A percentile compares a stretch with the other conserved stretches of the same genome.
These are phyloP conservation scores for Drosophila navojoa DNA, from an alignment of 1,140 invertebrate genomes.

Conservation along the genomic window DNA sequence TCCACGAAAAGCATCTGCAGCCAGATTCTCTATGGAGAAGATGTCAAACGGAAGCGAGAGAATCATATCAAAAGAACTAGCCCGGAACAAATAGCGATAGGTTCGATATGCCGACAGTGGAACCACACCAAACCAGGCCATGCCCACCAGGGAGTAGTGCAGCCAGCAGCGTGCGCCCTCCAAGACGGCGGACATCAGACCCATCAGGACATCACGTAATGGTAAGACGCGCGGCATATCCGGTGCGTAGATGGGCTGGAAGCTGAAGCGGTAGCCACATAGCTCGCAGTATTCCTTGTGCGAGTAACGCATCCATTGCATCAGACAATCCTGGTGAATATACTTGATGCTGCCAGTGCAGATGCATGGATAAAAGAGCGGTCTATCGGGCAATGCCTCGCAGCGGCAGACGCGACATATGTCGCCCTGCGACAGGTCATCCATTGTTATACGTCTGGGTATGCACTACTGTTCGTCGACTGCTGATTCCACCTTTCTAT, in stretches of 20 bases:
- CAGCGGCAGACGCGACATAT: slow-evolving; percentile 98
- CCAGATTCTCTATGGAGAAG: slow-evolving; percentile 95
- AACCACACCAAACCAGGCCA: slow-evolving; percentile 98
- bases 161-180: slow-evolving; percentile 98
- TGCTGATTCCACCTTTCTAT: slow-evolving; percentile 32
- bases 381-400: slow-evolving; percentile 91
- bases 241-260: slow-evolving; percentile 99
- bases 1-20: slow-evolving; percentile 97
- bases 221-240: slow-evolving; percentile 99
- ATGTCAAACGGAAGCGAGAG: slow-evolving; percentile 96
- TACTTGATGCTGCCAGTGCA: slow-evolving; percentile 99
- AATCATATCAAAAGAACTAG: slow-evolving; percentile 92
- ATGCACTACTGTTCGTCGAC: slow-evolving; percentile 28
- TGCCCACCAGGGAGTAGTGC: slow-evolving; percentile 97
- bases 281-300: slow-evolving; percentile 99
- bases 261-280: slow-evolving; percentile 98
- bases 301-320: slow-evolving; percentile 97
- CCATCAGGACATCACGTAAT: slow-evolving; percentile 90
- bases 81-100: slow-evolving; percentile 95
- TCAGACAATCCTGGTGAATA: slow-evolving; percentile 97
- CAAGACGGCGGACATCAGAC: slow-evolving; percentile 93
- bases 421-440: slow-evolving; percentile 82
- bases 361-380: slow-evolving; percentile 98
- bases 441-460: slow-evolving; percentile 49
- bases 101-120: slow-evolving; percentile 98